Evolutionary conservation across 2,888 invertebrate genomes (phyloP).

Genomic region (Dicycla oo): DNA sequence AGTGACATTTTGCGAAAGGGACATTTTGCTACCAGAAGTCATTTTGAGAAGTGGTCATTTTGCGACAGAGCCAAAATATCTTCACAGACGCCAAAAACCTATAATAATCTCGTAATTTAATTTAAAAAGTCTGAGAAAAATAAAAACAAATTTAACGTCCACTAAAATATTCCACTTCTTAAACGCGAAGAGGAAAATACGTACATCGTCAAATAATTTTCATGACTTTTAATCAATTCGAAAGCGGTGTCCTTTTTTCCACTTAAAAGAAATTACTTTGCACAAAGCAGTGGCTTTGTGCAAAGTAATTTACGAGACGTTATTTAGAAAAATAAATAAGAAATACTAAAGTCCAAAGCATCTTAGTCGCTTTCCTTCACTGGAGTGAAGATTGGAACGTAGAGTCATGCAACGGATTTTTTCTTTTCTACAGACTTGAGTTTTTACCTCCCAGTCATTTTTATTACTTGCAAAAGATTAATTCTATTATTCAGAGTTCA

Average conservation of each 20-base stretch:
- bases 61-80: no score
- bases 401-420: constrained; percentile 39
- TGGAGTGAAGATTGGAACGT: constrained; percentile 48
- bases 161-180: constrained; percentile 16
- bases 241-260: constrained; percentile 59
- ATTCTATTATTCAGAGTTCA: constrained; percentile 41
- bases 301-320: constrained; percentile 52
- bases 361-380: constrained; percentile 43
- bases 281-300: no score
- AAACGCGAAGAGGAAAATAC: constrained; percentile 28
- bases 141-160: constrained; percentile 1
- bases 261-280: constrained; percentile 65
- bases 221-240: constrained; percentile 57
- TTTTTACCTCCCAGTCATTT: constrained; percentile 39
- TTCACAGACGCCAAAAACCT: background rate
- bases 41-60: no score
- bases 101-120: background rate
- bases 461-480: constrained; percentile 52
- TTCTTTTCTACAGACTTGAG: constrained; percentile 25
- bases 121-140: background rate
- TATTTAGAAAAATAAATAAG: constrained; percentile 67
- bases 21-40: no score
- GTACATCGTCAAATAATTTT: constrained; percentile 32
- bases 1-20: no score
- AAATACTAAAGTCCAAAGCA: constrained; percentile 64